A percentile compares a stretch with the other conserved stretches of the same genome.
These are phyloP conservation scores for Hiodon alosoides DNA, from an alignment of 2,113 vertebrate species.

Conservation along the genomic window DNA sequence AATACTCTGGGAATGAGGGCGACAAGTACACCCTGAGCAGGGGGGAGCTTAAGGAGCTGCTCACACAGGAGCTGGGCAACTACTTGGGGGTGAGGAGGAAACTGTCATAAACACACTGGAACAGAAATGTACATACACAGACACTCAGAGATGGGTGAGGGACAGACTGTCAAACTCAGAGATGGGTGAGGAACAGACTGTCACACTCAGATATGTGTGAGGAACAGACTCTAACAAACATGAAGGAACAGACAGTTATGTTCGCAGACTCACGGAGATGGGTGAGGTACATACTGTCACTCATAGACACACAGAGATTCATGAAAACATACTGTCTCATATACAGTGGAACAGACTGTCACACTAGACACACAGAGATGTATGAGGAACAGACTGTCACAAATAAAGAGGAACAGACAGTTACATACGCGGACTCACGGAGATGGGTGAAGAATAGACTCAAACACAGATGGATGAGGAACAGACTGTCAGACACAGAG, in stretches of 20 bases:
- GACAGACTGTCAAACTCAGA: not conserved
- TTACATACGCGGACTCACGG: not conserved
- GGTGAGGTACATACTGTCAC: not conserved
- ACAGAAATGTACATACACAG: slow-evolving; percentile 33
- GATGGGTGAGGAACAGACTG: not conserved
- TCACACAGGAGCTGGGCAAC: slow-evolving; percentile 69
- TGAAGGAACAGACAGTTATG: slow-evolving; percentile 7
- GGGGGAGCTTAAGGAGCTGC: slow-evolving; percentile 73
- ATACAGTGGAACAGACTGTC: slow-evolving; percentile 9
- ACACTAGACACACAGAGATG: slow-evolving; percentile 5
- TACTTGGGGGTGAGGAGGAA: slow-evolving; percentile 56
- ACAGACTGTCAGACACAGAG: not conserved
- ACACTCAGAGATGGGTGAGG: not conserved
- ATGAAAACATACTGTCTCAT: not conserved
- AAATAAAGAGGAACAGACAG: slow-evolving; percentile 21
- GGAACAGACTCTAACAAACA: not conserved
- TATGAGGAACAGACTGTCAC: not conserved
- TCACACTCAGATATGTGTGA: not conserved
- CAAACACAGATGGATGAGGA: not conserved
- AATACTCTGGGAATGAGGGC: slow-evolving; percentile 76
- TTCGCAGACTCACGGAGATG: not conserved
- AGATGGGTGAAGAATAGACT: not conserved
- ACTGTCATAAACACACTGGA: slow-evolving; percentile 14
- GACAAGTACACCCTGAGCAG: slow-evolving; percentile 75
- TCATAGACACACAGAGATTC: not conserved